A percentile compares a stretch with the other conserved stretches of the same genome.
Evolutionary conservation across 2,113 vertebrate species (phyloP).

Genomic region (Protobothrops mucrosquamatus): DNA sequence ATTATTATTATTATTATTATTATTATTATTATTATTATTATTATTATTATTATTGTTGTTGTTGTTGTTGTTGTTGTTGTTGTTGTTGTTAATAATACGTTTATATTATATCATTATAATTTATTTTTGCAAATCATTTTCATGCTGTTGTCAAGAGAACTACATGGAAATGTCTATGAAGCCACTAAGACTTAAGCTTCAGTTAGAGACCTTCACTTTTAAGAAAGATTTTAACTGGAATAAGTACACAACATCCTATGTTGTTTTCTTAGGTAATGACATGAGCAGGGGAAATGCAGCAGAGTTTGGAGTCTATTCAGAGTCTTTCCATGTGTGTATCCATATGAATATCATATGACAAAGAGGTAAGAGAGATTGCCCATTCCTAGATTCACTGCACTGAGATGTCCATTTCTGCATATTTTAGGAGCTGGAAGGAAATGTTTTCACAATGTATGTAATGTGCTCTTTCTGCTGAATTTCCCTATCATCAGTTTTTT

Average conservation of each 20-base stretch:
- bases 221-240: not conserved
- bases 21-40: no score
- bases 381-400: not conserved
- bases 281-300: not conserved
- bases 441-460: not conserved
- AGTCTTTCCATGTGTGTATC: no score
- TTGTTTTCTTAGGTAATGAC: not conserved
- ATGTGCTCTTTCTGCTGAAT: not conserved
- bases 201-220: not conserved
- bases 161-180: not conserved
- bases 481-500: not conserved
- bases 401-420: not conserved
- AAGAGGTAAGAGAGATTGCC: not conserved
- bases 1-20: no score
- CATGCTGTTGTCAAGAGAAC: not conserved
- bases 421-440: not conserved
- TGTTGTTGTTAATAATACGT: not conserved
- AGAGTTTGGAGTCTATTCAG: not conserved
- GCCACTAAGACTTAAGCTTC: not conserved
- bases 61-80: no score
- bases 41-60: no score
- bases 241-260: not conserved
- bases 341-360: not conserved
- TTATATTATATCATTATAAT: not conserved
- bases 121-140: not conserved